A percentile compares a stretch with the other conserved stretches of the same genome.
These are phyloP conservation scores for Malurus splendens DNA, from an alignment of 2,797 vertebrate species.

Conservation along the genomic window DNA sequence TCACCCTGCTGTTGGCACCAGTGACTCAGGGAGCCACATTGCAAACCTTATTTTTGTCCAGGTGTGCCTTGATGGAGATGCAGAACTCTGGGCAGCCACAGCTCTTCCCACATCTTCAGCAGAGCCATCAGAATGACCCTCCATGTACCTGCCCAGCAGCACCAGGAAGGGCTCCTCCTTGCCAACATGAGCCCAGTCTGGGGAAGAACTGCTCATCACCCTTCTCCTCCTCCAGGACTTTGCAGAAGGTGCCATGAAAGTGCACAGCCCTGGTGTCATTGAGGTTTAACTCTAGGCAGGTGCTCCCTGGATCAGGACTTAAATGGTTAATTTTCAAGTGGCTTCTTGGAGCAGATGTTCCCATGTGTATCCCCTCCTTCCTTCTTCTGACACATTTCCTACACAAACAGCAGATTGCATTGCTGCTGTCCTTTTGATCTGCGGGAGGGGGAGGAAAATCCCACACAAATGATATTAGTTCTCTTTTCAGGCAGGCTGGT, in stretches of 20 bases:
- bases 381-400: conserved; percentile 68
- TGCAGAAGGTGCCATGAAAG: neutral
- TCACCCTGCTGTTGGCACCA: neutral
- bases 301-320: neutral
- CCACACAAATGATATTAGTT: conserved; percentile 55
- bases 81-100: neutral
- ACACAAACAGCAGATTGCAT: conserved; percentile 71
- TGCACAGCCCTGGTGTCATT: rapidly evolving
- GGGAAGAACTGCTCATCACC: neutral
- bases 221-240: neutral
- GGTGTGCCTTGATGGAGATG: neutral
- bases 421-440: conserved; percentile 71
- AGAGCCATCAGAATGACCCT: neutral
- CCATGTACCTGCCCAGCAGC: neutral
- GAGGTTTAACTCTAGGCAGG: neutral
- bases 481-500: conserved; percentile 29
- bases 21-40: neutral
- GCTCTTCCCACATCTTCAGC: neutral
- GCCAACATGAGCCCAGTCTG: rapidly evolving
- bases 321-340: conserved; percentile 67
- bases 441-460: conserved; percentile 37
- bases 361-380: conserved; percentile 67
- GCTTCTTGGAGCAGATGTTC: conserved; percentile 70
- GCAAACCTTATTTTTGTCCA: neutral
- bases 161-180: neutral